Evolutionary conservation across 1,140 invertebrate genomes (phyloP).

Genomic region (Dryas iulia): DNA sequence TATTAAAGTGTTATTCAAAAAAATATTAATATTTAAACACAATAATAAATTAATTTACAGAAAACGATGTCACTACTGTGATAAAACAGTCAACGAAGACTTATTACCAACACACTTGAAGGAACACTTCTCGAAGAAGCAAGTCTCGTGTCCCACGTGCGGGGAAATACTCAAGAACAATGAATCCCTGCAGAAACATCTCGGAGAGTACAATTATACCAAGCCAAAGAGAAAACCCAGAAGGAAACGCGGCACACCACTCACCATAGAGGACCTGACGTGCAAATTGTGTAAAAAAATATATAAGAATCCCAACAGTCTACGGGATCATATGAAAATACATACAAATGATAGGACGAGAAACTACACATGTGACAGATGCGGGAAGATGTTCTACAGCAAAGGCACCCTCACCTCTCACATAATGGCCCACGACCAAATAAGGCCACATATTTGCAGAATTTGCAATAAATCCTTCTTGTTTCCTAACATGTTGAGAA

Average conservation of each 20-base stretch:
- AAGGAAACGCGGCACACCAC: slow-evolving; percentile 46
- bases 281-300: slow-evolving; percentile 62
- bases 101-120: slow-evolving; percentile 35
- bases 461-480: slow-evolving; percentile 84
- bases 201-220: slow-evolving; percentile 39
- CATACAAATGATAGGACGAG: slow-evolving; percentile 57
- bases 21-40: background rate
- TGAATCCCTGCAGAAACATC: slow-evolving; percentile 44
- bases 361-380: slow-evolving; percentile 65
- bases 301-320: slow-evolving; percentile 53
- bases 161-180: slow-evolving; percentile 50
- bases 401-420: slow-evolving; percentile 76
- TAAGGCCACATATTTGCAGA: slow-evolving; percentile 87
- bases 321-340: slow-evolving; percentile 55
- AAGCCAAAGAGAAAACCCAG: slow-evolving; percentile 45
- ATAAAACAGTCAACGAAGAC: slow-evolving; percentile 38
- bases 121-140: slow-evolving; percentile 40
- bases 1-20: no score
- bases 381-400: slow-evolving; percentile 66
- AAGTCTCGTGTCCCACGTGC: slow-evolving; percentile 45
- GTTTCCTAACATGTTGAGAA: slow-evolving; percentile 54
- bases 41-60: slow-evolving; percentile 34
- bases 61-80: slow-evolving; percentile 55
- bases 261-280: slow-evolving; percentile 47
- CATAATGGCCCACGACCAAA: slow-evolving; percentile 84